These are phyloP conservation scores for Macrosteles quadrilineatus DNA, from an alignment of 1,140 invertebrate genomes.

Conservation along the genomic window DNA sequence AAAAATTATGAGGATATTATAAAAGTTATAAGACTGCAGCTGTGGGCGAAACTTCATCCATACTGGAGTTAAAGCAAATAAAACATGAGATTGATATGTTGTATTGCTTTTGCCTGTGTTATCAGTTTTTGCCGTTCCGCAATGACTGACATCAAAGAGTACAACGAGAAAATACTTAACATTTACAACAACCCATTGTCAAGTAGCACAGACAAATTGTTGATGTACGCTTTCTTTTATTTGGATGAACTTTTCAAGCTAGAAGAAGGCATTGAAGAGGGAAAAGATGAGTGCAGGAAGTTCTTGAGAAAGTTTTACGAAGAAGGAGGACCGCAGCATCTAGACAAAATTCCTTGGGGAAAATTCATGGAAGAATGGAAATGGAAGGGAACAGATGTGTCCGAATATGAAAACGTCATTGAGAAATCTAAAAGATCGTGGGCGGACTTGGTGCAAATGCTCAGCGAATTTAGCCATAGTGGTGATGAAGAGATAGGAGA, in stretches of 20 bases:
- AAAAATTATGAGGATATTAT: too few species aligned
- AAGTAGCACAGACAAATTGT: not conserved
- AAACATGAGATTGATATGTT: not conserved
- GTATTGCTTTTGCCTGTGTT: not conserved
- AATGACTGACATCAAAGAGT: conserved; percentile 1
- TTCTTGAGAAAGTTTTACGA: conserved; percentile 5
- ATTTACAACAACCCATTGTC: not conserved
- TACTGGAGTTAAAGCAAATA: not conserved
- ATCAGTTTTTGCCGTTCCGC: not conserved
- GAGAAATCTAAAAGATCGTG: conserved; percentile 1
- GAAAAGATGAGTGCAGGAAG: not conserved
- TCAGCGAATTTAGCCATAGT: not conserved
- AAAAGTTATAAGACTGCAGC: too few species aligned
- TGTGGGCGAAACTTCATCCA: too few species aligned
- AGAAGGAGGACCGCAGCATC: not conserved
- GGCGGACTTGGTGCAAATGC: not conserved
- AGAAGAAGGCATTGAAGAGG: not conserved
- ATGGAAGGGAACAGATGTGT: not conserved
- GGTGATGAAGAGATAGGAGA: not conserved
- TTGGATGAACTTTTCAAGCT: conserved; percentile 1
- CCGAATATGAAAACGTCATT: not conserved
- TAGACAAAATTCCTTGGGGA: not conserved
- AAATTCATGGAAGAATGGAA: not conserved
- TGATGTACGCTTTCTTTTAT: conserved; percentile 13
- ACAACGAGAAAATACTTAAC: not conserved